Base-by-base conservation (phyloP, 2,888 invertebrate genomes). In the Acleris emargana region DNA sequence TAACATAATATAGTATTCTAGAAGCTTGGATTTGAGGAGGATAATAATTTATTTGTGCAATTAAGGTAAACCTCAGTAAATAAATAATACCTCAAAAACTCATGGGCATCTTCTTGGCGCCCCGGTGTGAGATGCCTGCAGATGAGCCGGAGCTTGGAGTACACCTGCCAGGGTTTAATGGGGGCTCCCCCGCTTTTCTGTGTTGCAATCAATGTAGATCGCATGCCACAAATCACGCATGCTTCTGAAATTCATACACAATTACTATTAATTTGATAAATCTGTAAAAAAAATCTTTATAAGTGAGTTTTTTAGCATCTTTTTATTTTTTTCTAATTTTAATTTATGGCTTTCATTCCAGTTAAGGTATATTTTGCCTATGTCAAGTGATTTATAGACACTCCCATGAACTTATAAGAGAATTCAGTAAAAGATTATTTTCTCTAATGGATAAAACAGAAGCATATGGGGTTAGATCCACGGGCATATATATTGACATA, bases 21-120 rank as follows among this genome's bases (percentile, higher is more conserved):
- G 38, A 38, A 38, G 4, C 11, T 38, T 38, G 13, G 3, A 13
- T 32, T 32, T 32, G 9, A 32, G 32, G 32, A 32, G 9, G 7
- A 32, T 32, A 32, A 9, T 9, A 7, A 32, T 32, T 9, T 9
- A 32, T 17, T 20, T 28, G 20, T 32, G 9, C 32, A 32, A 9
- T 9, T 9, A 32, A 9, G 32, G 0, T 9, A 28, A 22, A 28
- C 22, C 5, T 5, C 25, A 25, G 25, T 28, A 38, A 38, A 38
- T 38, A 13, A 22, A 17, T 18, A 52, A 20, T 62, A 93, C 93
- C 98, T 95, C 67, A 99, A 93, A 87, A 99, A 99, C 86, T 99
- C 99, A 87, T 99, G 99, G 1, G 99, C 99, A 94, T 99, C 99
- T 89, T 99, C 99, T 89, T 99, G 99, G 20, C 97, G 94, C 0